These are phyloP conservation scores for Gambusia yucatana DNA, from an alignment of 2,797 vertebrate genomes.

Conservation along the genomic window DNA sequence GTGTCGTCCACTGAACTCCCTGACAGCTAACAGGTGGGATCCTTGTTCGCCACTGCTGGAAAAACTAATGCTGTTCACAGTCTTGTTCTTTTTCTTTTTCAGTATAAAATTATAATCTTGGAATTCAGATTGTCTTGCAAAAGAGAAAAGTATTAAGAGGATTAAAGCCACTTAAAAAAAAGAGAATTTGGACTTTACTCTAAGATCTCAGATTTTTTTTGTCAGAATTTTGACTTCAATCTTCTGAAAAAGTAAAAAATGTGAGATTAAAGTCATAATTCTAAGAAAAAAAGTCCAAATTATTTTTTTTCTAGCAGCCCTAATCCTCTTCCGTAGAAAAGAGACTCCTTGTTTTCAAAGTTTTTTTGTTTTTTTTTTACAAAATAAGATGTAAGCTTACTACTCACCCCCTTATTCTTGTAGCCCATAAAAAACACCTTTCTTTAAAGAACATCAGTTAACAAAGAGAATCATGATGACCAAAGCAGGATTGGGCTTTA, in stretches of 20 bases:
- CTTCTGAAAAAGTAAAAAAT: no score
- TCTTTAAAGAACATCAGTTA: background rate
- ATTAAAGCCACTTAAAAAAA: no score
- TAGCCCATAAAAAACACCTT: background rate
- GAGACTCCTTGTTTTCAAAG: background rate
- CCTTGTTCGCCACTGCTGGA: background rate
- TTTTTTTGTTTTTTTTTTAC: background rate
- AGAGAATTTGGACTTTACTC: no score
- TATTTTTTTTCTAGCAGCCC: no score
- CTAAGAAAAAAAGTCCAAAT: no score
- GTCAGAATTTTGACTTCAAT: no score
- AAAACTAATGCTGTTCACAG: background rate
- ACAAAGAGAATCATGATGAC: background rate
- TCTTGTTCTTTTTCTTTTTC: background rate
- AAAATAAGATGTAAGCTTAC: background rate
- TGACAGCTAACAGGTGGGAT: background rate
- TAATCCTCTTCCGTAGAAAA: no score
- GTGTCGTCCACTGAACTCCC: background rate
- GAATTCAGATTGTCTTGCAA: background rate
- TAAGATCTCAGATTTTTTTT: no score
- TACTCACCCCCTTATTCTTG: background rate
- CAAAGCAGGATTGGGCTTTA: background rate
- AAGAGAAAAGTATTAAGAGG: background rate
- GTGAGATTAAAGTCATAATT: no score
- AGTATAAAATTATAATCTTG: background rate